Evolutionary conservation across 2,113 vertebrate genomes (phyloP).

Genomic region (Capreolus pygargus): DNA sequence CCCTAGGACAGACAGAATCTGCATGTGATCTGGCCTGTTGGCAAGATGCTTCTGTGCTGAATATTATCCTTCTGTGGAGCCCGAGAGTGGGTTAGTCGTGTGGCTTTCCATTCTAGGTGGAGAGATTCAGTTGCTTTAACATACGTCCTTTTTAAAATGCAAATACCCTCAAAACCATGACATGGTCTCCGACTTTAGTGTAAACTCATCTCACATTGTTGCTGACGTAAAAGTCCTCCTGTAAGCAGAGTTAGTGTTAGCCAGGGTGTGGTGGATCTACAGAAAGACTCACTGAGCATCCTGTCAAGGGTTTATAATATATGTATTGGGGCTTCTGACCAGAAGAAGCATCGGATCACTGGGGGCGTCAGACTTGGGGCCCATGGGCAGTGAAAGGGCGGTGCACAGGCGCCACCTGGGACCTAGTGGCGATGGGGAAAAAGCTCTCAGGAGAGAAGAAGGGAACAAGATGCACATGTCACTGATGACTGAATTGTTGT

Average conservation of each 20-base stretch:
- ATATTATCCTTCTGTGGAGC: background rate
- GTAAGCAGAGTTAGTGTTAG: background rate
- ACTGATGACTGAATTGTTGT: background rate
- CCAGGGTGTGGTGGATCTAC: background rate
- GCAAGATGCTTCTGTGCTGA: background rate
- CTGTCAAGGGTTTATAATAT: background rate
- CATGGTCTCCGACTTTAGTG: background rate
- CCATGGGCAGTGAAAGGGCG: background rate
- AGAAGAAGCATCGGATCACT: background rate
- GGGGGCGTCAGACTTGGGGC: background rate
- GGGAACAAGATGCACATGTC: background rate
- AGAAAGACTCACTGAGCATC: background rate
- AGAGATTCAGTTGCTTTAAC: background rate
- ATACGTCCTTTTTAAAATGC: background rate
- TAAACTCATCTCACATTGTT: background rate
- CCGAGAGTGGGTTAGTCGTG: background rate
- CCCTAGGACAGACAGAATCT: background rate
- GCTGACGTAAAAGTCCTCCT: background rate
- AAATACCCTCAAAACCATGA: background rate
- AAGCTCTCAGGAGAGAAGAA: background rate
- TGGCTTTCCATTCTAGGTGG: background rate
- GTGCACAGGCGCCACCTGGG: background rate
- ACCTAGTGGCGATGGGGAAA: background rate
- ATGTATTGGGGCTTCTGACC: background rate
- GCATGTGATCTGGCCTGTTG: background rate